These are phyloP conservation scores for Tridacna crocea DNA, from an alignment of 2,888 invertebrate species.

Conservation along the genomic window DNA sequence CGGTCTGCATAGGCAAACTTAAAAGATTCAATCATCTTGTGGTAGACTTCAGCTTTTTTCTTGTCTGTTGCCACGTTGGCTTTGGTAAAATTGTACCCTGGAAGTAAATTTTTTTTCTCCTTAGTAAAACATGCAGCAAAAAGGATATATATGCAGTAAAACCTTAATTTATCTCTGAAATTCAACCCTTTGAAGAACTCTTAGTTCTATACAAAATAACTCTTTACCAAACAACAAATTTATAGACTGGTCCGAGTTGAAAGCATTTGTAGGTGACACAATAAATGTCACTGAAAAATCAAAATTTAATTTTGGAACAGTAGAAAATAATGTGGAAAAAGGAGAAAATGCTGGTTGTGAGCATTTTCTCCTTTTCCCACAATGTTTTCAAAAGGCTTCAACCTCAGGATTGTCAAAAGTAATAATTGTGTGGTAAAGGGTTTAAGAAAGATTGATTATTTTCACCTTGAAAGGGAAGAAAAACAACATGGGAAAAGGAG, in stretches of 20 bases:
- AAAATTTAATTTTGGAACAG: too few species aligned
- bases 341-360: too few species aligned
- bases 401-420: too few species aligned
- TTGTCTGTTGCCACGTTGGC: constrained; percentile 36
- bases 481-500: background rate
- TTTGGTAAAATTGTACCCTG: constrained; percentile 58
- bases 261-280: background rate
- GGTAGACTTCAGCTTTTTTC: constrained; percentile 87
- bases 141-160: background rate
- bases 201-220: background rate
- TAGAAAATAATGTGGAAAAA: too few species aligned
- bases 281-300: too few species aligned
- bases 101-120: background rate
- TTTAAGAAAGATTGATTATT: background rate
- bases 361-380: too few species aligned
- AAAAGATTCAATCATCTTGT: constrained; percentile 93
- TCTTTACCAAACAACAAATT: background rate
- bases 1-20: constrained; percentile 94
- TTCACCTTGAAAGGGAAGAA: background rate
- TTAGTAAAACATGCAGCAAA: too few species aligned
- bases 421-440: too few species aligned
- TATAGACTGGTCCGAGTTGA: background rate
- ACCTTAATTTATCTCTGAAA: background rate
- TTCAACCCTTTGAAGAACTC: background rate
- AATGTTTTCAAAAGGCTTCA: too few species aligned